Evolutionary conservation across 2,113 vertebrate genomes (phyloP).

Genomic region (Corvus cornix): DNA sequence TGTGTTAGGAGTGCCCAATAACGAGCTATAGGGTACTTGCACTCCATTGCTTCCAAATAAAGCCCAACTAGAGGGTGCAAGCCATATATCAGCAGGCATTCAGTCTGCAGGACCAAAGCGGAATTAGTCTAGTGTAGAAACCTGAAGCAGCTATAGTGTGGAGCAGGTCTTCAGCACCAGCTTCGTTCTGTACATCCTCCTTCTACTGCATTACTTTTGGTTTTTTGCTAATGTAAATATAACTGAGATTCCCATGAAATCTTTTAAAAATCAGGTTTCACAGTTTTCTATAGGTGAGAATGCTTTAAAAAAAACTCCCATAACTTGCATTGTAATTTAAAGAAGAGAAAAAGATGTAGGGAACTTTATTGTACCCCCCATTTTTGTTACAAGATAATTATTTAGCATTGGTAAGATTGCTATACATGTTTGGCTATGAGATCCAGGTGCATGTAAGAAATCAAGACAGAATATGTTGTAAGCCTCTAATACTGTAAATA

Average conservation of each 20-base stretch:
- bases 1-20: not conserved
- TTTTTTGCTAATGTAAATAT: not conserved
- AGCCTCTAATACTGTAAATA: not conserved
- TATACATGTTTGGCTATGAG: accelerated
- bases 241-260: not conserved
- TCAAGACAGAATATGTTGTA: not conserved
- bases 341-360: not conserved
- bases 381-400: not conserved
- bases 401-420: not conserved
- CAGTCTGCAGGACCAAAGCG: not conserved
- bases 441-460: not conserved
- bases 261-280: not conserved
- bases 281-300: not conserved
- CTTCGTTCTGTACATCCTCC: not conserved
- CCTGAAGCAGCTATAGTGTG: not conserved
- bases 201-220: not conserved
- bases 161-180: not conserved
- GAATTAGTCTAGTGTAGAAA: not conserved
- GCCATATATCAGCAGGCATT: accelerated
- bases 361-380: accelerated
- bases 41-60: not conserved
- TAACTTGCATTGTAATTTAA: not conserved
- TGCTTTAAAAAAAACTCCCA: not conserved
- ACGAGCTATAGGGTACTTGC: not conserved
- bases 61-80: not conserved